These are phyloP conservation scores for Atrichornis clamosus DNA, from an alignment of 2,113 vertebrate genomes.

Conservation along the genomic window DNA sequence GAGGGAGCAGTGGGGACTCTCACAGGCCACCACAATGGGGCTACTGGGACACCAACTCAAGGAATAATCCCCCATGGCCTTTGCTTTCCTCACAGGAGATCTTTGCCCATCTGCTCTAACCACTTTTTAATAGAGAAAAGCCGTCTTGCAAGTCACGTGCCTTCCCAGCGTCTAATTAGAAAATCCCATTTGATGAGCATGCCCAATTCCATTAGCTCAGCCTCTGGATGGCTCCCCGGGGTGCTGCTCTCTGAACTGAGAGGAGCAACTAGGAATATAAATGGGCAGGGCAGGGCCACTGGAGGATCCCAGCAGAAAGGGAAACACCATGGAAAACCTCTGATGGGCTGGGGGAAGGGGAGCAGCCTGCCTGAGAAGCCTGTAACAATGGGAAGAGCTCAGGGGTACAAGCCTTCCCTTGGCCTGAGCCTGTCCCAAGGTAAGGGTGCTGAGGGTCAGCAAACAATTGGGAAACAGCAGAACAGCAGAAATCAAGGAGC, in stretches of 20 bases:
- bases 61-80: not conserved
- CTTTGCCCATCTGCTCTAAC: slow-evolving; percentile 22
- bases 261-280: not conserved
- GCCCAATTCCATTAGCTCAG: not conserved
- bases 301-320: not conserved
- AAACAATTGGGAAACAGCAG: not conserved
- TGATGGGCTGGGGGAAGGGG: not conserved
- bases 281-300: not conserved
- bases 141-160: not conserved
- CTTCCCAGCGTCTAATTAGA: not conserved
- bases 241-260: not conserved
- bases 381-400: not conserved
- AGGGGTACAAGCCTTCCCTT: not conserved
- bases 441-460: not conserved
- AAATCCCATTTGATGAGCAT: slow-evolving; percentile 30
- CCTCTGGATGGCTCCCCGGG: not conserved
- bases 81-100: not conserved
- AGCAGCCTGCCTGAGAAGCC: not conserved
- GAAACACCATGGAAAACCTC: not conserved
- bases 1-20: not conserved
- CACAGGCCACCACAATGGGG: not conserved
- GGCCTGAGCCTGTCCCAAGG: not conserved
- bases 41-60: not conserved
- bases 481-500: not conserved
- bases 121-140: not conserved